Evolutionary conservation across 1,140 invertebrate genomes (phyloP), one percentile per base, ranked within the genome.

Genomic region (Diorhabda carinulata): DNA sequence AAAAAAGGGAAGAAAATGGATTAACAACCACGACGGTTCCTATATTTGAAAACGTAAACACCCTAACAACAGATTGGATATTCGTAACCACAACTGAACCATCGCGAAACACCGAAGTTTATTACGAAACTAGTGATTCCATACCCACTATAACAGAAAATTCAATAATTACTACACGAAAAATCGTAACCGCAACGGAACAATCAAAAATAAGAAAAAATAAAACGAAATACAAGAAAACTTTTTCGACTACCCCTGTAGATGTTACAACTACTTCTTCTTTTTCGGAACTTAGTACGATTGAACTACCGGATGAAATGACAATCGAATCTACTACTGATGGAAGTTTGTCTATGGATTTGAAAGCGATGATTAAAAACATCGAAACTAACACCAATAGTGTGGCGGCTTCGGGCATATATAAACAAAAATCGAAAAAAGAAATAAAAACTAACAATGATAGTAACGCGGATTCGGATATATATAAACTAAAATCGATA

Each of bases 341-440:
- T 5, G 10, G 8, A 41, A 40, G 25, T 8, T 61, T 43, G 6
- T 40, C n/a, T 8, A 40, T 61, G 41, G 59, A 67, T 25, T 44
- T 69, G 2, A 10, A 69, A 10, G 56, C 56, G n/a, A 44, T 64
- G 4, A 69, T 69, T 43, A 56, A 67, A 63, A 57, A 70, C 8
- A 67, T 70, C 2, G 69, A 72, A 65, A 40, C 45, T 9, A 64
- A 63, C 7, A 71, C 70, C 6, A 68, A 56, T 45, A 74, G 62
- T 44, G 43, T 68, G 41, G 63, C 52, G 25, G 64, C 67, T 3
- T 66, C 71, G 10, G 64, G 43, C 25, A 25, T 25, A 25, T 25
- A 25, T 25, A 25, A 25, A 25, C 25, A 25, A 25, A 25, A 25
- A 25, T 25, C 25, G 25, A 25, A 25, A 25, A 25, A 25, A 25